Base-by-base conservation (phyloP, 2,113 vertebrate genomes). In the Periophthalmus modestus region DNA sequence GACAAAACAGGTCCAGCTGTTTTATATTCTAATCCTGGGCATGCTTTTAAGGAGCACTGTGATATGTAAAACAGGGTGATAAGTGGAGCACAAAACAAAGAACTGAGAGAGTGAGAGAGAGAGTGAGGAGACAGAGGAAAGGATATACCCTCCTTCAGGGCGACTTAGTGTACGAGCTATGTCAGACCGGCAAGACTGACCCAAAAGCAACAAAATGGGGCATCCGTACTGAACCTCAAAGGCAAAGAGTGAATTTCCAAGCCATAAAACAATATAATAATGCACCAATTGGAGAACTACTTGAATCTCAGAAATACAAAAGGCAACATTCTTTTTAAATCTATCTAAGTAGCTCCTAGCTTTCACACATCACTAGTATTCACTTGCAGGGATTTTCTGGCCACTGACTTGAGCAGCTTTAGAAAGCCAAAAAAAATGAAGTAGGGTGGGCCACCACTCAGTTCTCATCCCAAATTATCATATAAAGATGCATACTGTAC, bases 31-130 rank as follows among this genome's bases (percentile, higher is more conserved):
- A 59, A 78, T 72, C 78, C 77, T 71, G 39, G 76, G 78, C 81
- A 80, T 69, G 72, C 78, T 76, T 72, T 82, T 87, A 55, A 81
- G 47, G 68, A 72, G 82, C 68, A 54, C 81, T 75, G 74, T 84
- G 86, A 87, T 86, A 87, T 91, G 90, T 73, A 89, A 90, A 91
- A 78, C 82, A 90, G 88, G 86, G 81, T 81, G 82, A 89, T 85
- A 88, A 85, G 80, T 89, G 84, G 89, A 83, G 74, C 87, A 88
- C 69, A 78, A 85, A 87, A 89, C 84, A 85, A 89, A 84, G 88
- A 82, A 82, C 75, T 81, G 73, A 81, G 59, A 68, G 77, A 81
- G 61, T 21, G 34, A 65, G 55, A 50, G 63, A 75, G 72, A 55
- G 70, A 52, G 4, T 57, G 67, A 78, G 68, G 65, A 80, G 72